Evolutionary conservation across 2,888 invertebrate genomes (phyloP), one percentile per base, ranked within the genome.

Genomic region (Margaritifera margaritifera): DNA sequence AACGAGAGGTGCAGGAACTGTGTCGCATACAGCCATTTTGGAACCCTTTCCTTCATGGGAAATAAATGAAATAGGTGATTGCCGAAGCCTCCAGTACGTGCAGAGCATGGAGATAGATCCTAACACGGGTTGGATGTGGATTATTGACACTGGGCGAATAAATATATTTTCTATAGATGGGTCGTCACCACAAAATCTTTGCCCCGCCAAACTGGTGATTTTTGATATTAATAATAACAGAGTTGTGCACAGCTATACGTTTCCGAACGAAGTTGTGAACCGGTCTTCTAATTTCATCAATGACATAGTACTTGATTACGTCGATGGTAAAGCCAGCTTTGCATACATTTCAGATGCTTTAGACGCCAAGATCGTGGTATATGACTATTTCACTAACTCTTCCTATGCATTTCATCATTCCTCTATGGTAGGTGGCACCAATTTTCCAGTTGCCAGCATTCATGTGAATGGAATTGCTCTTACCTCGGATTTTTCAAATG

Each of bases 81-180:
- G 77, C 55, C 24, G 51, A 8, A 68, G 62, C 11, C 59, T 79
- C 27, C 79, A 79, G 63, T 75, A 72, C 61, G 77, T 77, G 2
- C 77, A 77, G 31, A 75, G 75, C 55, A 79, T 79, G 73, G 77
- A 72, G 42, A 65, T 79, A 24, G 79, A 77, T 50, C 75, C 75
- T 1, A 71, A 71, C 31, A 75, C 72, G 2, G 77, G 77, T 6
- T 72, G 66, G 54, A 77, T 79, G 77, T 79, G 79, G 79, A 71
- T 79, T 20, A 75, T 79, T n/a, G 79, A 79, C 61, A 74, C 68
- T 2, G 79, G 79, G 3, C 53, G 75, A n/a, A 50, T 73, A 2
- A 64, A 76, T 56, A 68, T 70, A 6, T n/a, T 55, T 1, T 64
- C 65, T 3, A 52, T 56, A 42, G 53, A 59, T 18, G 60, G 62